These are phyloP conservation scores for Disparrhopalites patrizii DNA, from an alignment of 2,888 invertebrate species.

Conservation along the genomic window DNA sequence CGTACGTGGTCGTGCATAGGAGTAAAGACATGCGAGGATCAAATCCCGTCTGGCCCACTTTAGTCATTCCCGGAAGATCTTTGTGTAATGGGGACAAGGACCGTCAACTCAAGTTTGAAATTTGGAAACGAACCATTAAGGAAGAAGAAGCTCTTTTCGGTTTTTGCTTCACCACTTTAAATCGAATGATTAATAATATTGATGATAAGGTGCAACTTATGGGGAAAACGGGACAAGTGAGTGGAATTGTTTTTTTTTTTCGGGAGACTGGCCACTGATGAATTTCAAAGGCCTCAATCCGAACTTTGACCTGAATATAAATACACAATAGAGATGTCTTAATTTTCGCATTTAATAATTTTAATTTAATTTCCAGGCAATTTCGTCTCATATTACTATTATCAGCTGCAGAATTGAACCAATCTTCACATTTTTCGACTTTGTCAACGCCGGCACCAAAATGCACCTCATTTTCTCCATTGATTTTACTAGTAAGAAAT, in stretches of 20 bases:
- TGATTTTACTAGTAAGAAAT: slow-evolving; percentile 53
- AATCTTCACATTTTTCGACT: slow-evolving; percentile 57
- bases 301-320: no score
- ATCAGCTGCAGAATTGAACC: slow-evolving; percentile 43
- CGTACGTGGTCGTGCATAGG: slow-evolving; percentile 56
- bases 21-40: slow-evolving; percentile 56
- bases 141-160: slow-evolving; percentile 54
- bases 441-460: slow-evolving; percentile 57
- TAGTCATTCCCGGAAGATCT: slow-evolving; percentile 53
- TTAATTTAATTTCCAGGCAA: background rate
- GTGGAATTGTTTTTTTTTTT: background rate
- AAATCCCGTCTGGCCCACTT: slow-evolving; percentile 57
- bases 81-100: slow-evolving; percentile 58
- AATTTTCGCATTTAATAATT: background rate
- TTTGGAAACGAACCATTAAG: slow-evolving; percentile 53
- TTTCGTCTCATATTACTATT: slow-evolving; percentile 30
- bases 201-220: slow-evolving; percentile 33
- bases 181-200: slow-evolving; percentile 51
- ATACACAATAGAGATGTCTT: no score
- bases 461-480: slow-evolving; percentile 54
- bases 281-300: no score
- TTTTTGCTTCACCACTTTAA: slow-evolving; percentile 53
- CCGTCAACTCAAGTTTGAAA: slow-evolving; percentile 55
- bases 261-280: no score
- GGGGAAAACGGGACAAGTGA: background rate